Evolutionary conservation across 2,113 vertebrate species (phyloP).

Genomic region (Phrynosoma blainvillii): DNA sequence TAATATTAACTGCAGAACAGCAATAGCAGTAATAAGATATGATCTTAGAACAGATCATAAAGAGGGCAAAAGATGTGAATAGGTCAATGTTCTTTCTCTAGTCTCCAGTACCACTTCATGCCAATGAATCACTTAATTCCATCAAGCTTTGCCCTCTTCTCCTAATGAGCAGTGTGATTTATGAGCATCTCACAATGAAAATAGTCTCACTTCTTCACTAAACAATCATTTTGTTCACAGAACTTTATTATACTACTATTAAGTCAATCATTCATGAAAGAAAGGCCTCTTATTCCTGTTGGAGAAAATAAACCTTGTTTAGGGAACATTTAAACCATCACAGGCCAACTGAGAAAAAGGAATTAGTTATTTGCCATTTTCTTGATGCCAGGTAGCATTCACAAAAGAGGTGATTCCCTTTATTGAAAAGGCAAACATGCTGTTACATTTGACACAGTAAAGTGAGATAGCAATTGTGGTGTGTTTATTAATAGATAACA

Average conservation of each 20-base stretch:
- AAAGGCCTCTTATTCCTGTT: neutral
- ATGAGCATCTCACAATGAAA: neutral
- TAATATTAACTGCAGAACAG: neutral
- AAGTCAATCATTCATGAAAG: neutral
- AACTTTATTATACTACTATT: neutral
- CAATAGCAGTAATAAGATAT: no score
- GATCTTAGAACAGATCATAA: neutral
- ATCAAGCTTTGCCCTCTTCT: neutral
- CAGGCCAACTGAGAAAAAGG: neutral
- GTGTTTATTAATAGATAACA: conserved; percentile 29
- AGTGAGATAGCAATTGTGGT: neutral
- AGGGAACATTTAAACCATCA: neutral
- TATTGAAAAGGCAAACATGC: conserved; percentile 36
- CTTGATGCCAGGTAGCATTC: neutral
- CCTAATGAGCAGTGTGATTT: neutral
- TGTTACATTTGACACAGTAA: neutral
- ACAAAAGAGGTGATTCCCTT: conserved; percentile 13
- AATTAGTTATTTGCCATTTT: neutral
- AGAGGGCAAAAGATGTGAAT: neutral
- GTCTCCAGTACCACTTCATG: neutral
- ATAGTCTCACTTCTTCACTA: neutral
- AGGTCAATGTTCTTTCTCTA: neutral
- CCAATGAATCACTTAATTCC: neutral
- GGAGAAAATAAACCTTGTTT: neutral
- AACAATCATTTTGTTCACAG: neutral